Percentiles rank a stretch among this genome's conserved stretches.
phyloP scores from a whole-genome alignment of 2,797 vertebrate genomes.

The Rhynchonycteris naso region DNA sequence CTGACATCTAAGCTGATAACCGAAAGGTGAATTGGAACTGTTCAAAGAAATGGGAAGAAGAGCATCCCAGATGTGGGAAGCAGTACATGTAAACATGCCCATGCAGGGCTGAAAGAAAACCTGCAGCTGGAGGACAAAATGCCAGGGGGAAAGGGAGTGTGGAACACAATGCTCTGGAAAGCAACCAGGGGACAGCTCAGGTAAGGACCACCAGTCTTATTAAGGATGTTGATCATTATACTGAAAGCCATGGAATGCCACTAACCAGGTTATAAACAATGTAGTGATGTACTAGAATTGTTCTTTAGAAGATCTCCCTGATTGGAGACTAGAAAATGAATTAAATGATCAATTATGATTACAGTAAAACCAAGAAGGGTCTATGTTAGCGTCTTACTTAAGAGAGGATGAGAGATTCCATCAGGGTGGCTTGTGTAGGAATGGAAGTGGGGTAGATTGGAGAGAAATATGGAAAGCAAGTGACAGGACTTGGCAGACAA shows the following conservation, averaged over 20 bases:
- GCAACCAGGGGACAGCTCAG: neutral
- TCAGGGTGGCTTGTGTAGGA: neutral
- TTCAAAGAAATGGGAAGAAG: neutral
- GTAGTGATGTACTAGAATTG: neutral
- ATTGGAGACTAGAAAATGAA: neutral
- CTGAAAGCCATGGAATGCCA: slow-evolving; percentile 35
- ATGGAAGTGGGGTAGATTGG: neutral
- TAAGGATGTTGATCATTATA: neutral
- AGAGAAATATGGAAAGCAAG: neutral
- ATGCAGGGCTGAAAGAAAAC: neutral
- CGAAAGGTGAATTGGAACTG: slow-evolving; percentile 1
- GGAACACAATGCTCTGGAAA: neutral
- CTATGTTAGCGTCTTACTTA: neutral
- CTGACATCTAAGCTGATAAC: neutral
- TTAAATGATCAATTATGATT: neutral
- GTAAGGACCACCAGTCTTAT: neutral
- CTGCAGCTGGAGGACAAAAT: neutral
- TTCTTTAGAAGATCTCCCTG: neutral
- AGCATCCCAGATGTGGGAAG: neutral
- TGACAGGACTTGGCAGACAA: neutral
- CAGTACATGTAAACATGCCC: neutral
- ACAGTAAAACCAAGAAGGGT: neutral
- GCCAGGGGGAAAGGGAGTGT: neutral
- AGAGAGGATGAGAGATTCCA: neutral
- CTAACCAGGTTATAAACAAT: neutral